Evolutionary conservation across 2,888 invertebrate genomes (phyloP).

Genomic region (Phytoseiulus persimilis): DNA sequence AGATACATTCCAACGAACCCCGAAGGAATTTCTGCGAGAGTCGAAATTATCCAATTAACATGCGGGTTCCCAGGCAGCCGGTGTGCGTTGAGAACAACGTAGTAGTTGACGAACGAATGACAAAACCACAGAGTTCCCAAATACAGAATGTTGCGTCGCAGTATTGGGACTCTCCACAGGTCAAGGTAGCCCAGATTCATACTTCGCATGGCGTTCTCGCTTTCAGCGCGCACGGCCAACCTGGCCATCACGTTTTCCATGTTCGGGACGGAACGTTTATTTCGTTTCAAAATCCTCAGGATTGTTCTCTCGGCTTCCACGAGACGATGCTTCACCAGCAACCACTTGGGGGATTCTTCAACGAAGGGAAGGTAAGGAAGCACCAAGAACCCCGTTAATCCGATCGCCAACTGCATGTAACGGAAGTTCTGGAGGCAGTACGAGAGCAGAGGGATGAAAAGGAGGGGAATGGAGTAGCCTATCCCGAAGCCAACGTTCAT

Average conservation of each 20-base stretch:
- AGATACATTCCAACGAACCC: conserved; percentile 5
- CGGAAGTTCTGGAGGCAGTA: neutral
- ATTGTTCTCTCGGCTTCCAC: neutral
- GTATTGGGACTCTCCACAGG: neutral
- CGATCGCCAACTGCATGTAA: conserved; percentile 18
- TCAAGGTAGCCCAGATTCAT: conserved; percentile 7
- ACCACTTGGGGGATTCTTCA: conserved; percentile 14
- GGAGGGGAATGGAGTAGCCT: neutral
- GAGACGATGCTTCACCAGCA: neutral
- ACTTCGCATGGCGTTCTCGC: neutral
- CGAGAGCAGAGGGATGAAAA: conserved; percentile 11
- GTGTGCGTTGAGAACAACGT: neutral
- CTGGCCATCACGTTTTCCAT: neutral
- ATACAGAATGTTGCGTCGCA: neutral
- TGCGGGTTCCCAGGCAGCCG: conserved; percentile 5
- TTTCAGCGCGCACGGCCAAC: neutral
- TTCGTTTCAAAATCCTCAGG: neutral
- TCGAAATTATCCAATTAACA: neutral
- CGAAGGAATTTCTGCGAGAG: conserved; percentile 11
- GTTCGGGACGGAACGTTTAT: neutral
- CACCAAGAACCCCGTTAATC: neutral
- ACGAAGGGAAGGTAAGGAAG: neutral
- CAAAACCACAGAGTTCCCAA: neutral
- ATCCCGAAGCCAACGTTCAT: conserved; percentile 15
- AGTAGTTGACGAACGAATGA: neutral